A percentile compares a stretch with the other conserved stretches of the same genome.
phyloP scores from a whole-genome alignment of 2,888 invertebrate genomes.

The Perdita meconis region DNA sequence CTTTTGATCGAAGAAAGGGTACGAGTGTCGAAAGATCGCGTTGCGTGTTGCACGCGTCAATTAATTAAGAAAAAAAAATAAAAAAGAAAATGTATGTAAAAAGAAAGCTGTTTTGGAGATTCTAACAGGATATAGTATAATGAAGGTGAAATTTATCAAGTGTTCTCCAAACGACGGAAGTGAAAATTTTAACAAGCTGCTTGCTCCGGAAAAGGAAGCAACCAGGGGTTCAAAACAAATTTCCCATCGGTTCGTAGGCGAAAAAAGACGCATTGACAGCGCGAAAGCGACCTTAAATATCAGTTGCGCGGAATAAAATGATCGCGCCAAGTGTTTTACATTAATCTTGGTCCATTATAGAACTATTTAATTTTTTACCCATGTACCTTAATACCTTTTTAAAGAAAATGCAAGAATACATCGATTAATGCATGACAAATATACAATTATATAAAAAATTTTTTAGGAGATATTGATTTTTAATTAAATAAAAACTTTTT shows the following conservation, averaged over 20 bases:
- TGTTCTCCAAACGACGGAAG: slow-evolving; percentile 6
- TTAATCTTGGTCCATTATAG: not conserved
- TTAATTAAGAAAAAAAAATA: too few relatives aligned
- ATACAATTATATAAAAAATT: too few relatives aligned
- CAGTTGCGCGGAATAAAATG: not conserved
- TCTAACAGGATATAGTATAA: not conserved
- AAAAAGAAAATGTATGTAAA: not conserved
- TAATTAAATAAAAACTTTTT: too few relatives aligned
- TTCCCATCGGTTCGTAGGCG: not conserved
- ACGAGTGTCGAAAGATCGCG: too few relatives aligned
- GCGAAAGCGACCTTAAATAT: slow-evolving; percentile 10
- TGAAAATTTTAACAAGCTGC: slow-evolving; percentile 13
- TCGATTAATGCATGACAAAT: too few relatives aligned
- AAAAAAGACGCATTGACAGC: not conserved
- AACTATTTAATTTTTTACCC: not conserved
- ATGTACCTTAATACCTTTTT: too few relatives aligned
- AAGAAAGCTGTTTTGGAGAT: not conserved
- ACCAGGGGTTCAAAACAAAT: not conserved
- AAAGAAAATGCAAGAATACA: too few relatives aligned
- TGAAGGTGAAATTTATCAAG: slow-evolving; percentile 12
- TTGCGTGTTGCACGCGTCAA: too few relatives aligned
- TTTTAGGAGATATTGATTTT: too few relatives aligned
- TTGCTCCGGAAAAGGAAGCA: slow-evolving; percentile 8
- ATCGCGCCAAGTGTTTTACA: not conserved
- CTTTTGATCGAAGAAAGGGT: too few relatives aligned